Base-by-base conservation (phyloP, 2,113 vertebrate genomes). In the Lepus timidus region DNA sequence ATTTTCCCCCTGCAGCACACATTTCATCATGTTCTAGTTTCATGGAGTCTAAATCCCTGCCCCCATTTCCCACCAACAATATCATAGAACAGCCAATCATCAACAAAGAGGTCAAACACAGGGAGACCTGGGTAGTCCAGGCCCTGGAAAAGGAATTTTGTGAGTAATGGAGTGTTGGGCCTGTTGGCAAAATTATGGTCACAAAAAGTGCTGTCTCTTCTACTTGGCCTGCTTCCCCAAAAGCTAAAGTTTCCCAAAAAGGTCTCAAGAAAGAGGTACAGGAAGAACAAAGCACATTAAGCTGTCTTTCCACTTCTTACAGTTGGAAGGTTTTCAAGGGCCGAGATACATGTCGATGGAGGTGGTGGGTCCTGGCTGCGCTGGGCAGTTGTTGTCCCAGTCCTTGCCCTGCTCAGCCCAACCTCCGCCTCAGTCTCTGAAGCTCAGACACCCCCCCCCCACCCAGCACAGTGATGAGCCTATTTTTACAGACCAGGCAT, bases 401-500 rank as follows among this genome's bases (percentile, higher is more conserved):
- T 86, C n/a, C 62, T 78, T 91, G 78, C 85, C 88, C 96, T 19
- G 14, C 55, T 58, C 14, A 58, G 55, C 55, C 55, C 55, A 17
- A 58, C 55, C 55, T 94, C 88, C 67, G 80, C 62, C 39, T 75
- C 22, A 7, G 19, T 67, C 92, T 93, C 95, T 49, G 31, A 90
- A 95, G 58, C 78, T 90, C 90, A 90, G 85, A 91, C 17, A 17
- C 33, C 84, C 91, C 95, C 76, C 17, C 33, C 84, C 91, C 95
- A 71, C 17, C 31, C 81, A 82, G 76, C 86, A 82, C 81, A 88
- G 68, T 39, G 73, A 82, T 65, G 81, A 97, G 39, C 83, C 92
- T 96, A 93, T 97, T 97, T 97, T 96, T 96, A 95, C 96, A 96
- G 95, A 79, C 68, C 74, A 95, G 73, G 81, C 96, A 49, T 36